A percentile compares a stretch with the other conserved stretches of the same genome.
These are phyloP conservation scores for Tinea trinotella DNA, from an alignment of 2,888 invertebrate genomes.

Conservation along the genomic window DNA sequence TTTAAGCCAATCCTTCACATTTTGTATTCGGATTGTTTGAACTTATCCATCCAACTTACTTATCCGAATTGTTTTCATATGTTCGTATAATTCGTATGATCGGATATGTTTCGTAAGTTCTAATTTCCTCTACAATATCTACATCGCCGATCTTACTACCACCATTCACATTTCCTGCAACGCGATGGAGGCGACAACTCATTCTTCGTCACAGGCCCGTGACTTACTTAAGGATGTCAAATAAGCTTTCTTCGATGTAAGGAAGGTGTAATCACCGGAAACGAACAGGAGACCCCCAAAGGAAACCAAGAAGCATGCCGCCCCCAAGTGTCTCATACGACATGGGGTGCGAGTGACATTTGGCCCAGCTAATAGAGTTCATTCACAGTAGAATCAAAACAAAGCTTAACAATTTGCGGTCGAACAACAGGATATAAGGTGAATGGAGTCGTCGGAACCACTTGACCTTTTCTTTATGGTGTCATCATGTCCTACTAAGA, in stretches of 20 bases:
- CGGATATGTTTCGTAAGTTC: background rate
- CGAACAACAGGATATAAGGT: conserved; percentile 51
- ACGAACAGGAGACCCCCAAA: conserved; percentile 40
- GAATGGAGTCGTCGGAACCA: conserved; percentile 33
- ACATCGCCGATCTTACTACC: conserved; percentile 16
- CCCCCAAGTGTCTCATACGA: conserved; percentile 34
- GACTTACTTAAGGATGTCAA: conserved; percentile 35
- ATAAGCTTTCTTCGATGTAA: conserved; percentile 43
- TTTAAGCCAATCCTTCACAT: too few relatives aligned
- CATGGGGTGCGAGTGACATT: conserved; percentile 63
- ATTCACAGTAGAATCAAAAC: conserved; percentile 56
- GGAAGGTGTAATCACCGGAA: conserved; percentile 68
- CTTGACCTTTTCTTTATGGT: conserved; percentile 32
- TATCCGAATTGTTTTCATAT: too few relatives aligned
- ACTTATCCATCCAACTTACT: too few relatives aligned
- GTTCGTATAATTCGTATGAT: too few relatives aligned
- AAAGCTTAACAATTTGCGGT: conserved; percentile 47
- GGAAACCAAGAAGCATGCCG: conserved; percentile 48
- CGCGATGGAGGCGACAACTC: background rate
- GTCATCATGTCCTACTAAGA: conserved; percentile 15
- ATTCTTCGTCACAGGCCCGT: conserved; percentile 57
- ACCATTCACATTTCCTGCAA: conserved; percentile 13
- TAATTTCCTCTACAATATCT: background rate
- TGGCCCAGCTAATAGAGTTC: conserved; percentile 62
- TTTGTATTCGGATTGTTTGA: too few relatives aligned